Evolutionary conservation across 2,797 vertebrate genomes (phyloP).

Genomic region (Cheirogaleus major): DNA sequence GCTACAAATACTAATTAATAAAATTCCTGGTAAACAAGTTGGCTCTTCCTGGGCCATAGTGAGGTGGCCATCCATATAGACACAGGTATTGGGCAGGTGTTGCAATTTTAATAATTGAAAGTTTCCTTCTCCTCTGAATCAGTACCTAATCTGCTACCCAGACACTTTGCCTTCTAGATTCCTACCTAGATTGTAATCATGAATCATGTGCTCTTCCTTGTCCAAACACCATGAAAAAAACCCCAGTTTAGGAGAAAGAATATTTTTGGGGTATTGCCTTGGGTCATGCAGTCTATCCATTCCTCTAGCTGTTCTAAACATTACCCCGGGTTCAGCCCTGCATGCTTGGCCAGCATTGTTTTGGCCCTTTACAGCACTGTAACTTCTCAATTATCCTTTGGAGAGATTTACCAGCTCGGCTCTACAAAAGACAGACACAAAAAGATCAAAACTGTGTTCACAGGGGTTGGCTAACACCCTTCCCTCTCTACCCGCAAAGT

Average conservation of each 20-base stretch:
- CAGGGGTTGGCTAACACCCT: not conserved
- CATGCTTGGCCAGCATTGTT: constrained; percentile 41
- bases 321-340: constrained; percentile 14
- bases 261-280: constrained; percentile 61
- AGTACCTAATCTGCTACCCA: not conserved
- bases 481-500: not conserved
- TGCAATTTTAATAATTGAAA: not conserved
- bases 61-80: not conserved
- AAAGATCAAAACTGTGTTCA: not conserved
- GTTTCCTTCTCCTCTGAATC: not conserved
- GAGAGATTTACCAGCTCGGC: constrained; percentile 37
- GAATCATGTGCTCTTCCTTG: not conserved
- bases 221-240: constrained; percentile 32
- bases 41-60: not conserved
- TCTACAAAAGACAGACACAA: not conserved
- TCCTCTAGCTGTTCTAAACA: constrained; percentile 47
- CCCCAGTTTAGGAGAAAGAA: constrained; percentile 57
- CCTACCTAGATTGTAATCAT: not conserved
- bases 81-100: not conserved
- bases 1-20: not conserved
- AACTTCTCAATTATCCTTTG: constrained; percentile 38
- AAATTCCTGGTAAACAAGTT: not conserved
- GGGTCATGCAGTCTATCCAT: constrained; percentile 31
- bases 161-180: not conserved
- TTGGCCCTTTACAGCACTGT: constrained; percentile 1